These are phyloP conservation scores for Scaptodrosophila lebanonensis DNA, from an alignment of 1,140 invertebrate species.

Conservation along the genomic window DNA sequence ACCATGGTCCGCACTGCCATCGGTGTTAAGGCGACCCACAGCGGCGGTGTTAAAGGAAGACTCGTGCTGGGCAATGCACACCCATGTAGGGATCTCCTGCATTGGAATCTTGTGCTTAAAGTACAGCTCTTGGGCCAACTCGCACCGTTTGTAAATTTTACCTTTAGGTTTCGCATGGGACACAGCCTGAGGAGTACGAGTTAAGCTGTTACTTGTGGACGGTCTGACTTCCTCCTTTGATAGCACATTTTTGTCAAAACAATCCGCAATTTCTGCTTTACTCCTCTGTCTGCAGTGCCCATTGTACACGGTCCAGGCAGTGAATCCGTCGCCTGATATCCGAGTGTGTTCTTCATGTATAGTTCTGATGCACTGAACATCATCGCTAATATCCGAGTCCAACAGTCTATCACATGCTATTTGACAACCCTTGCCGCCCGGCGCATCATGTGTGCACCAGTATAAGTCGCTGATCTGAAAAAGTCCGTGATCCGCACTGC, in stretches of 20 bases:
- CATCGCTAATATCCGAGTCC: constrained; percentile 84
- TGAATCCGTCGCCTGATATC: constrained; percentile 83
- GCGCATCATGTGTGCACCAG: constrained; percentile 82
- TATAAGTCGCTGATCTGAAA: constrained; percentile 79
- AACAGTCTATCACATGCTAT: constrained; percentile 80
- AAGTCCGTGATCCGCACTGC: constrained; percentile 83
- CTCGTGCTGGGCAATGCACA: constrained; percentile 86
- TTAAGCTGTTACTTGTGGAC: no score
- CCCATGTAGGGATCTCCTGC: constrained; percentile 82
- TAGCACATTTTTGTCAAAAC: constrained; percentile 23
- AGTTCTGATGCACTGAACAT: constrained; percentile 81
- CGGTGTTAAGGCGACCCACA: constrained; percentile 79
- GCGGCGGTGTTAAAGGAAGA: constrained; percentile 83
- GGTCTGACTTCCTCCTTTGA: not conserved
- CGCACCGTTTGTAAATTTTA: constrained; percentile 82
- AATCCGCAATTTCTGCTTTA: constrained; percentile 33
- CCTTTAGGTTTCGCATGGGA: constrained; percentile 38
- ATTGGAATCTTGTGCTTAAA: constrained; percentile 78
- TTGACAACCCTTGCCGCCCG: constrained; percentile 80
- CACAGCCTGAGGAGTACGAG: no score
- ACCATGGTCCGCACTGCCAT: constrained; percentile 83
- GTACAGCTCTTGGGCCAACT: constrained; percentile 81
- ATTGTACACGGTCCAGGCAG: constrained; percentile 80
- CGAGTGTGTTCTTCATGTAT: constrained; percentile 82
- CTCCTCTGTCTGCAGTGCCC: constrained; percentile 43